A percentile compares a stretch with the other conserved stretches of the same genome.
These are phyloP conservation scores for Lymantria dispar DNA, from an alignment of 2,888 invertebrate species.

Conservation along the genomic window DNA sequence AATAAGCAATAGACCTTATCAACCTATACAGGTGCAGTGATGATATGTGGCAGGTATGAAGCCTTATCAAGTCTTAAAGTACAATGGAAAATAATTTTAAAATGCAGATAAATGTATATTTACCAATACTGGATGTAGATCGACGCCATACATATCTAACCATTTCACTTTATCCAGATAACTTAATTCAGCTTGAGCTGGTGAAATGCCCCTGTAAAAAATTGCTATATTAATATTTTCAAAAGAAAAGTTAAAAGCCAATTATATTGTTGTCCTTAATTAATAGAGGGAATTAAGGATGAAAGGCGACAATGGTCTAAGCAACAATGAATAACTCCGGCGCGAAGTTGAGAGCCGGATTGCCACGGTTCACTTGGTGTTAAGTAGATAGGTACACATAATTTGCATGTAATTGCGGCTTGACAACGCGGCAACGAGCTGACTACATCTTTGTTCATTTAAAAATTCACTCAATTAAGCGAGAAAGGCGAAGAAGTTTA, in stretches of 20 bases:
- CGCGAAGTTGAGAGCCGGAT: slow-evolving; percentile 25
- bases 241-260: slow-evolving; percentile 37
- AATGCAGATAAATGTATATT: slow-evolving; percentile 39
- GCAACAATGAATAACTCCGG: slow-evolving; percentile 58
- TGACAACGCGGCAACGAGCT: slow-evolving; percentile 58
- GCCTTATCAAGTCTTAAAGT: too few relatives aligned
- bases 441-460: slow-evolving; percentile 74
- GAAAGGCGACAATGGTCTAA: slow-evolving; percentile 50
- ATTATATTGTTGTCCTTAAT: slow-evolving; percentile 58
- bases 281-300: slow-evolving; percentile 51
- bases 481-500: slow-evolving; percentile 68
- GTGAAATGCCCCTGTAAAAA: slow-evolving; percentile 89
- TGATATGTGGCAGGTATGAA: too few relatives aligned
- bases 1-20: too few relatives aligned
- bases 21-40: too few relatives aligned
- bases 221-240: slow-evolving; percentile 23
- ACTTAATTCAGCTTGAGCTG: slow-evolving; percentile 95
- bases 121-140: slow-evolving; percentile 97
- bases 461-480: slow-evolving; percentile 79
- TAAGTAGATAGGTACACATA: slow-evolving; percentile 70
- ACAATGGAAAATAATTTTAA: too few relatives aligned
- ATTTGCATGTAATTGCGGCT: slow-evolving; percentile 79
- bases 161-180: slow-evolving; percentile 99
- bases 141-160: slow-evolving; percentile 99
- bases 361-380: slow-evolving; percentile 51